Evolutionary conservation across 1,140 invertebrate species (phyloP), one percentile per base, ranked within the genome.

Genomic region (Drosophila lini): DNA sequence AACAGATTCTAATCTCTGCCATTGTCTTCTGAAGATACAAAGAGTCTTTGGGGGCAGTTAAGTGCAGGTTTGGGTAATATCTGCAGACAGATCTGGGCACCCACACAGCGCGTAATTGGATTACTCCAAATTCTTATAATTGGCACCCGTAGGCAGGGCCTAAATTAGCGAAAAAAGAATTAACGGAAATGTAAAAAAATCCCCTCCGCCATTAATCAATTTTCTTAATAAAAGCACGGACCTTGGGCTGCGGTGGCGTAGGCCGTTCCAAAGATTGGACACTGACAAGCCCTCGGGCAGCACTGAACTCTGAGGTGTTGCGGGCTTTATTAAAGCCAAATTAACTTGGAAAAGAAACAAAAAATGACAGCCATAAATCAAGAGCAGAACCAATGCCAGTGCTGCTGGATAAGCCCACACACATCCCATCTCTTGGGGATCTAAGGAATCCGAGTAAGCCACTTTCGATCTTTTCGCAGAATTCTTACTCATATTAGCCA

Each of bases 131-230:
- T 58, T 58, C 50, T 38, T n/a, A 47, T 83, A 84, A 84, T 84
- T 84, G 78, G 74, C 67, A 45, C 48, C 71, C 57, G 44, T 73
- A 68, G 63, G 62, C 76, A 41, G 38, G 70, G 64, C 63, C 40
- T 11, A 73, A 80, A 84, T 85, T 85, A 75, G 78, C 81, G 50
- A 78, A 70, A 80, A 61, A 78, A 78, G 61, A 78, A 81, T 74
- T 38, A 65, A 69, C 70, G 81, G 69, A 81, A 81, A 80, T 56
- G 61, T 42, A 55, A 61, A 74, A 62, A 44, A 71, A 32, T 48
- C 31, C 19, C 34, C 55, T 16, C 5, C 19, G 56, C 67, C 86
- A 85, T 85, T 86, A 86, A 85, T 86, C 82, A 86, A 81, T 86
- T 86, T 75, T 44, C 58, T 62, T 63, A 76, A 85, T 85, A 59